Percentiles rank a stretch among this genome's conserved stretches.
phyloP scores from a whole-genome alignment of 1,140 invertebrate genomes.

The Myzus persicae region DNA sequence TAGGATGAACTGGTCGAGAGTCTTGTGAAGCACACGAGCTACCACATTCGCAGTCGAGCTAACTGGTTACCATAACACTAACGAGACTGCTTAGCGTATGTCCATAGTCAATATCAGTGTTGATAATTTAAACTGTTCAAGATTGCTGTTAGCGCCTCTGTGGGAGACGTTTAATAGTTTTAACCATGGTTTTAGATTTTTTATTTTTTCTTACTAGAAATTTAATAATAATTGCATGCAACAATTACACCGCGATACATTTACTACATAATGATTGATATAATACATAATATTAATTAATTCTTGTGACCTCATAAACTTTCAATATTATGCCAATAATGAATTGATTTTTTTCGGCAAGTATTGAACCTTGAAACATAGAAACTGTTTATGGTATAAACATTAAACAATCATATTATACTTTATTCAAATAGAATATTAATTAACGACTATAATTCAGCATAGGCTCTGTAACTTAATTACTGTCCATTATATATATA shows the following conservation, averaged over 20 bases:
- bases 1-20: constrained; percentile 34
- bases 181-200: constrained; percentile 25
- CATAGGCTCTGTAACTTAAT: not conserved
- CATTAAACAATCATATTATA: not conserved
- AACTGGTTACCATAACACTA: constrained; percentile 55
- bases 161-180: constrained; percentile 41
- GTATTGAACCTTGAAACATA: constrained; percentile 29
- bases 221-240: constrained; percentile 16
- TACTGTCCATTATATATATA: too few relatives aligned
- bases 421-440: not conserved
- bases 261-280: not conserved
- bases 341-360: constrained; percentile 26
- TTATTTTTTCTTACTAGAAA: constrained; percentile 39
- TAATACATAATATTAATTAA: constrained; percentile 27
- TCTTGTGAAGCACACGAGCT: constrained; percentile 39
- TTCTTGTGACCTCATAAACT: not conserved
- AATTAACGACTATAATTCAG: not conserved
- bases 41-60: constrained; percentile 36
- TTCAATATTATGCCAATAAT: constrained; percentile 33
- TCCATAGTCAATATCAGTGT: constrained; percentile 57
- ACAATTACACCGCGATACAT: constrained; percentile 2
- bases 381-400: not conserved
- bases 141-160: constrained; percentile 48
- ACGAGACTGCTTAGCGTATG: constrained; percentile 46
- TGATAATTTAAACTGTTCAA: constrained; percentile 57